A percentile compares a stretch with the other conserved stretches of the same genome.
Evolutionary conservation across 2,797 vertebrate species (phyloP).

Genomic region (Rhinoraja longicauda): DNA sequence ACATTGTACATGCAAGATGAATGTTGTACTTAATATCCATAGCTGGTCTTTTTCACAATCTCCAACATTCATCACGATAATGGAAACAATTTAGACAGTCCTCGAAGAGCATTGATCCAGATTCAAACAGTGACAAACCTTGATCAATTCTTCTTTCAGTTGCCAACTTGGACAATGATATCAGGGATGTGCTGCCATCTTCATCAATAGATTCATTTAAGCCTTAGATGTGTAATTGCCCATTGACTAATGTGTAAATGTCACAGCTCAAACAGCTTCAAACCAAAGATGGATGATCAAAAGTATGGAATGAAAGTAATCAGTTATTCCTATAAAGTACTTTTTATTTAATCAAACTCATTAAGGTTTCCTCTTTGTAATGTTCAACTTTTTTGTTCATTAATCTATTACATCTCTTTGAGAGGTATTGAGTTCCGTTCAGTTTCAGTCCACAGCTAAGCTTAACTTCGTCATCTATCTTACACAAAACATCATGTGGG

Average conservation of each 20-base stretch:
- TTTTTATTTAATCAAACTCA: neutral
- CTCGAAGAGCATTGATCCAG: neutral
- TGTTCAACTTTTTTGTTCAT: neutral
- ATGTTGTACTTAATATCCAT: neutral
- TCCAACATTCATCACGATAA: neutral
- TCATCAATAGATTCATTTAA: neutral
- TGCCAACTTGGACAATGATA: neutral
- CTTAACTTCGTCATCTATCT: neutral
- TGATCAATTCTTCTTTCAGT: neutral
- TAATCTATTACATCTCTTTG: neutral
- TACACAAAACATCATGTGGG: neutral
- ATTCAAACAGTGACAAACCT: neutral
- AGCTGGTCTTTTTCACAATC: neutral
- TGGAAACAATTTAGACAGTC: neutral
- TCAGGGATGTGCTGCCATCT: neutral
- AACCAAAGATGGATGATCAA: neutral
- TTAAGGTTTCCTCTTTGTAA: neutral
- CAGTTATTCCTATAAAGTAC: neutral
- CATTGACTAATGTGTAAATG: neutral
- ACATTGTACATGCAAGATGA: neutral
- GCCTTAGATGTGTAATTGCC: neutral
- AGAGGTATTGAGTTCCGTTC: neutral
- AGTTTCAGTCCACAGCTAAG: neutral
- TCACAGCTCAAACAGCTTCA: neutral
- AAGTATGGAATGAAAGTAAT: constrained; percentile 7